A percentile compares a stretch with the other conserved stretches of the same genome.
Conservation (phyloP, 1,140 invertebrate genomes). For the Galleria mellonella region DNA sequence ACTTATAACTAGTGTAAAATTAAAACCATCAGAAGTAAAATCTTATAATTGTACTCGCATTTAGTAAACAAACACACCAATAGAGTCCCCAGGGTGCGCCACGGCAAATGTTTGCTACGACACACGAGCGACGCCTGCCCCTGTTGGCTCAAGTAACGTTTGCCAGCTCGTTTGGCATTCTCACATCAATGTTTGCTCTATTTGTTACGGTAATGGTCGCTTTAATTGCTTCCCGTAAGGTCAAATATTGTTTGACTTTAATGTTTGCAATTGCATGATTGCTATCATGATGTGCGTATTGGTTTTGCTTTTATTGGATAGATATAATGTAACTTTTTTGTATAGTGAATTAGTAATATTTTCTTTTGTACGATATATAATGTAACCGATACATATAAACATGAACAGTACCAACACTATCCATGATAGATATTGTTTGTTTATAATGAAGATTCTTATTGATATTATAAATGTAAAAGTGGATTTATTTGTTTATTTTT, state of each 20-base stretch:
- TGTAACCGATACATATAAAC: no score
- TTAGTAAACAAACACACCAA: slow-evolving; percentile 30
- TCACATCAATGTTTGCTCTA: slow-evolving; percentile 46
- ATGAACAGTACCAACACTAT: no score
- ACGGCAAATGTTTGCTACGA: slow-evolving; percentile 45
- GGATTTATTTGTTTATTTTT: no score
- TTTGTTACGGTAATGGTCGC: slow-evolving; percentile 52
- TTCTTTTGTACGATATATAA: no score
- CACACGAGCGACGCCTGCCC: slow-evolving; percentile 16
- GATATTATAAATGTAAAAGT: no score
- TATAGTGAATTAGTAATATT: no score
- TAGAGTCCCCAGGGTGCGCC: slow-evolving; percentile 26
- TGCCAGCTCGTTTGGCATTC: slow-evolving; percentile 17
- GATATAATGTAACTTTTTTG: background rate
- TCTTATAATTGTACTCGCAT: slow-evolving; percentile 2
- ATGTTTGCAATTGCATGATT: no score
- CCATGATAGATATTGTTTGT: no score
- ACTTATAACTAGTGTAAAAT: no score
- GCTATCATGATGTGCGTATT: no score
- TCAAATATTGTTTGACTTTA: slow-evolving; percentile 29
- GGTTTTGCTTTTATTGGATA: background rate
- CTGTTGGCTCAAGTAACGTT: slow-evolving; percentile 7
- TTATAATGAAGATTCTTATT: no score
- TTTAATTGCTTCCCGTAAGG: slow-evolving; percentile 42
- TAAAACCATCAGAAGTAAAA: background rate